Conservation (phyloP, 2,113 vertebrate species). For the Triplophysa tibetana region DNA sequence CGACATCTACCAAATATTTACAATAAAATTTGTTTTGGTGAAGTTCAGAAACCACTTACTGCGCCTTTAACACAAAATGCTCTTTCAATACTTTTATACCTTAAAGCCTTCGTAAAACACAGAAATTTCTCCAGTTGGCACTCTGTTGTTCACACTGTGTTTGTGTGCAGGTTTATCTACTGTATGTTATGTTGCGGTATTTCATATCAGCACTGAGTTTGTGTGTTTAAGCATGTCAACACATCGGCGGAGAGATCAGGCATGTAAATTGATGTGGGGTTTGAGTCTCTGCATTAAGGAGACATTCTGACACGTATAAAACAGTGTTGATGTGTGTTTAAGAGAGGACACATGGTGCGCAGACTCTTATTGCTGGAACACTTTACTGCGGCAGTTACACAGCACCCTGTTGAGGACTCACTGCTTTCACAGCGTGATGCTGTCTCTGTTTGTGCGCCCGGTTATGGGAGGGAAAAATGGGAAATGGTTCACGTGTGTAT, state of each 20-base stretch:
- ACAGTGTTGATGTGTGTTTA: conserved; percentile 60
- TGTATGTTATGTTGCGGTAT: no score
- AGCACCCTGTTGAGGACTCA: conserved; percentile 40
- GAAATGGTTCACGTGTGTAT: conserved; percentile 3
- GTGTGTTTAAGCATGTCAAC: conserved; percentile 20
- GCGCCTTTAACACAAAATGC: no score
- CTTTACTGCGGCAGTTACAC: conserved; percentile 71
- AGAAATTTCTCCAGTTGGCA: background rate
- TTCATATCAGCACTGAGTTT: no score
- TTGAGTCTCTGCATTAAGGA: conserved; percentile 56
- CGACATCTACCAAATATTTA: no score
- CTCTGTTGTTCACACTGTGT: no score
- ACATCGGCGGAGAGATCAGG: conserved; percentile 58
- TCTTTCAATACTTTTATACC: no score
- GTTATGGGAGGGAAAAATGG: conserved; percentile 12
- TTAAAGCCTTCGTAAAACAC: no score
- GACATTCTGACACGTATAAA: background rate
- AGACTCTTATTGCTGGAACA: conserved; percentile 83
- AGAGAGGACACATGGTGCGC: conserved; percentile 68
- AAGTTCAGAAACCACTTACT: no score
- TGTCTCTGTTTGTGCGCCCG: conserved; percentile 17
- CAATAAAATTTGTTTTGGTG: no score
- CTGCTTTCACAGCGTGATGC: conserved; percentile 39
- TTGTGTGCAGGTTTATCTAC: background rate
- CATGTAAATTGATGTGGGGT: conserved; percentile 80